Evolutionary conservation across 2,113 vertebrate genomes (phyloP).

Genomic region (Plecotus auritus): DNA sequence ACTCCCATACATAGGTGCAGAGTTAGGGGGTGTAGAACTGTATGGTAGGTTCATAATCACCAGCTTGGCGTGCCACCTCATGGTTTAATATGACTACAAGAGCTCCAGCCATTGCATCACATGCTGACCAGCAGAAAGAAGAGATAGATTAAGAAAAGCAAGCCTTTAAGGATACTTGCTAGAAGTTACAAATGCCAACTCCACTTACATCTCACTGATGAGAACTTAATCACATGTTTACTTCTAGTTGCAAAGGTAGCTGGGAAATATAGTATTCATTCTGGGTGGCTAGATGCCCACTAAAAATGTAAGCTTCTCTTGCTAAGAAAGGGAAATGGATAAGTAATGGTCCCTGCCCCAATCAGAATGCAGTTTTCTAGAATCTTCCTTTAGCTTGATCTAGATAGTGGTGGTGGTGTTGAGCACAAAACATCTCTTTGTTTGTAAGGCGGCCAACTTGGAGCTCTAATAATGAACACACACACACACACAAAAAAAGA

Average conservation of each 20-base stretch:
- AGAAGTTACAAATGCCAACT: not conserved
- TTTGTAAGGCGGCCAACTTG: not conserved
- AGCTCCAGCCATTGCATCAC: not conserved
- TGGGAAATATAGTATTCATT: conserved; percentile 8
- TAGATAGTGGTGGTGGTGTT: not conserved
- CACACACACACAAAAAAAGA: no score
- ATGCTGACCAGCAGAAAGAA: not conserved
- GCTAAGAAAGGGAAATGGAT: not conserved
- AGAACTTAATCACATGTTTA: not conserved
- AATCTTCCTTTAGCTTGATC: not conserved
- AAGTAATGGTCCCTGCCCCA: not conserved
- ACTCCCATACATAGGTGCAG: not conserved
- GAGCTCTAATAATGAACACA: not conserved
- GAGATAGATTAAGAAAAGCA: not conserved
- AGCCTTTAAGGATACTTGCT: not conserved
- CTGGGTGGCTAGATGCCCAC: not conserved
- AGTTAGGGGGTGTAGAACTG: not conserved
- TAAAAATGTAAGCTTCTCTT: not conserved
- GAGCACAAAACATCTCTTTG: not conserved
- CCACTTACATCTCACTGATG: not conserved
- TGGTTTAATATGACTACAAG: not conserved
- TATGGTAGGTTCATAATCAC: not conserved
- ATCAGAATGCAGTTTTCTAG: not conserved
- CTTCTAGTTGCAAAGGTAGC: conserved; percentile 6
- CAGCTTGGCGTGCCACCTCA: not conserved